Conservation (phyloP, 2,888 invertebrate species). For the Trissolcus japonicus region DNA sequence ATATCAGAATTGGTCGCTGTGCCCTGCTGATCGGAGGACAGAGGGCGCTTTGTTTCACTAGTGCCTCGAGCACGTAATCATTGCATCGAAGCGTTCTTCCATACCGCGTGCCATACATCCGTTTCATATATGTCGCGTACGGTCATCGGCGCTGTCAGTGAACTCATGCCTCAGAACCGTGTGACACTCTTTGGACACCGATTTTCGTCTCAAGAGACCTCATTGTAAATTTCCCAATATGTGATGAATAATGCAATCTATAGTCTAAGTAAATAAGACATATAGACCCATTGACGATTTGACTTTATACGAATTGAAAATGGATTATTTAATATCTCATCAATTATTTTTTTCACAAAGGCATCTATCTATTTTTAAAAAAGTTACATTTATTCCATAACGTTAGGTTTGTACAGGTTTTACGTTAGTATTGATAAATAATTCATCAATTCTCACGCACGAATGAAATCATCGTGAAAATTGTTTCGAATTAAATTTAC, state of each 20-base stretch:
- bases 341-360: too few species aligned
- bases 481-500: constrained; percentile 14
- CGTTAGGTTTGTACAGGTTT: too few species aligned
- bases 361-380: too few species aligned
- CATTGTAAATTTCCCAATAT: background rate
- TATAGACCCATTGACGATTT: too few species aligned
- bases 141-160: constrained; percentile 23
- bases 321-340: too few species aligned
- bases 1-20: constrained; percentile 68
- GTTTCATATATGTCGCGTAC: constrained; percentile 44
- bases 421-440: background rate
- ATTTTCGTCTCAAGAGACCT: background rate
- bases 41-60: constrained; percentile 71
- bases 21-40: constrained; percentile 65
- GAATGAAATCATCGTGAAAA: constrained; percentile 5
- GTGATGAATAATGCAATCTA: too few species aligned
- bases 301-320: too few species aligned
- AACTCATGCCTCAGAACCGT: constrained; percentile 30
- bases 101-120: constrained; percentile 60
- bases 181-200: constrained; percentile 32
- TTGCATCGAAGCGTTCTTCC: constrained; percentile 62
- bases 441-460: background rate
- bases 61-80: constrained; percentile 69
- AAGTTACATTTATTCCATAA: too few species aligned
- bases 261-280: too few species aligned